A percentile compares a stretch with the other conserved stretches of the same genome.
Evolutionary conservation across 2,888 invertebrate genomes (phyloP).

Genomic region (Clanis bilineata): DNA sequence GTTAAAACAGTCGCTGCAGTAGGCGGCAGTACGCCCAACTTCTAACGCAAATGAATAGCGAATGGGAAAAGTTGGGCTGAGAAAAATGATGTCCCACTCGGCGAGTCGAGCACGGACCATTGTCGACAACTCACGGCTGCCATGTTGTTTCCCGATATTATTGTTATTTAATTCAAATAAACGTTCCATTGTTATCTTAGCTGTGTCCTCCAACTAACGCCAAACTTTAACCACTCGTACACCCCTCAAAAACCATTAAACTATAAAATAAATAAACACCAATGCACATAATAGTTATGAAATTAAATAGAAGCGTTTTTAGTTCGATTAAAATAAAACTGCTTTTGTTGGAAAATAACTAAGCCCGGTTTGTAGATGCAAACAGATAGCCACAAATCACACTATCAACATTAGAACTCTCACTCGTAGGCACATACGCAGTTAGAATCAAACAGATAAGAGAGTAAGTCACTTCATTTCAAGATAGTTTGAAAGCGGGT

Average conservation of each 20-base stretch:
- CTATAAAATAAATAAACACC: not conserved
- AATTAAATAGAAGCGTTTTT: too few relatives aligned
- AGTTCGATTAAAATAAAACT: not conserved
- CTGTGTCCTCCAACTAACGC: slow-evolving; percentile 26
- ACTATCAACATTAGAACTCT: slow-evolving; percentile 44
- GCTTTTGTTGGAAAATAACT: not conserved
- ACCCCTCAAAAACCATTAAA: not conserved
- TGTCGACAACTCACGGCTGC: slow-evolving; percentile 55
- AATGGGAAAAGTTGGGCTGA: slow-evolving; percentile 80
- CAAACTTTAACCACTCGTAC: not conserved
- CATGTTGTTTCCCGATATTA: slow-evolving; percentile 63
- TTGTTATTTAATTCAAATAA: slow-evolving; percentile 69
- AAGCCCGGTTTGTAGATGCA: slow-evolving; percentile 18
- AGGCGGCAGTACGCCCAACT: slow-evolving; percentile 74
- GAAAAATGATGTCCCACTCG: slow-evolving; percentile 80
- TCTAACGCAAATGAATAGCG: slow-evolving; percentile 82
- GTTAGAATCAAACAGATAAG: slow-evolving; percentile 45
- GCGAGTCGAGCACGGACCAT: slow-evolving; percentile 53
- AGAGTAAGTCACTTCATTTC: slow-evolving; percentile 60
- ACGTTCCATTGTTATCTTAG: slow-evolving; percentile 42
- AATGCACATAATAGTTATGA: not conserved
- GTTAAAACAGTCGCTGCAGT: slow-evolving; percentile 81
- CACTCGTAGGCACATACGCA: slow-evolving; percentile 29
- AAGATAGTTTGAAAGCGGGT: slow-evolving; percentile 67
- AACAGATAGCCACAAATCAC: slow-evolving; percentile 18